Evolutionary conservation across 1,140 invertebrate species (phyloP).

Genomic region (Zeugodacus cucurbitae): DNA sequence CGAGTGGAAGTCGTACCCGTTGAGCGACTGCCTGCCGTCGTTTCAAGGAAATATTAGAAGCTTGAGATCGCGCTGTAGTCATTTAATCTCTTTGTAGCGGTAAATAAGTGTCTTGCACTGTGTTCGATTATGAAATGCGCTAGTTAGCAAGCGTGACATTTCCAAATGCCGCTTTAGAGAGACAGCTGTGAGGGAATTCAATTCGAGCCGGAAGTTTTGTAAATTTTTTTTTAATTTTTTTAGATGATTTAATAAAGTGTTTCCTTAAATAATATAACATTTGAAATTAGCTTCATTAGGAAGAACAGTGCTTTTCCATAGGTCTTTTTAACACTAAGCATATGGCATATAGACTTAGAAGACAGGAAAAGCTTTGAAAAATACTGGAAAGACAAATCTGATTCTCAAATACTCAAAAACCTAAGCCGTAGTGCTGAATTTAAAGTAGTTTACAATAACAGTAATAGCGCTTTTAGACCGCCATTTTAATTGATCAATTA

Average conservation of each 20-base stretch:
- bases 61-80: background rate
- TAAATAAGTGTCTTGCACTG: background rate
- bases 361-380: no score
- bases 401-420: no score
- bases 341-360: no score
- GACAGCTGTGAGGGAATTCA: background rate
- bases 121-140: background rate
- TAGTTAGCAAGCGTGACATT: background rate
- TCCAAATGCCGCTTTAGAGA: background rate
- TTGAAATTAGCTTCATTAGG: no score
- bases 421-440: no score
- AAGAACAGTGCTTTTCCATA: no score
- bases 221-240: background rate
- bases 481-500: no score
- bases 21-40: background rate
- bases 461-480: no score
- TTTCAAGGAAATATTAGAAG: constrained; percentile 12
- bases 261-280: background rate
- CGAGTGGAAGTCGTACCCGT: background rate
- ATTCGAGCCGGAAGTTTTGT: background rate
- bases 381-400: no score
- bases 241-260: background rate
- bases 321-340: no score
- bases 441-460: no score
- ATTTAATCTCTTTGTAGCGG: background rate